These are phyloP conservation scores for Tinamus major DNA, from an alignment of 2,797 vertebrate species.

Conservation along the genomic window DNA sequence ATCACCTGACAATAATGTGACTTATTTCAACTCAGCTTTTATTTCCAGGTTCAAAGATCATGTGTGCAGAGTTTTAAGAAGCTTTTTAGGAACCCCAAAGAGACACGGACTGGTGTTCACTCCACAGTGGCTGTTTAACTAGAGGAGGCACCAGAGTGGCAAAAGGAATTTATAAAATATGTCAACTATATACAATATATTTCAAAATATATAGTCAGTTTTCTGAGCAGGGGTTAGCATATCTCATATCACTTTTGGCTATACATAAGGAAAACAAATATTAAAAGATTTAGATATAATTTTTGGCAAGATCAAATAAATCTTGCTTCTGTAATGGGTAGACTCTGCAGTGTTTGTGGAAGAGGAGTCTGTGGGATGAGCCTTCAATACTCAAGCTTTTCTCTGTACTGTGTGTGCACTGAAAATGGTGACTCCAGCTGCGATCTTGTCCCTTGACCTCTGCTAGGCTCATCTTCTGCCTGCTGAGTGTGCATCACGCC, in stretches of 20 bases:
- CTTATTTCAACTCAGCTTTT: background rate
- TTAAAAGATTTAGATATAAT: conserved; percentile 60
- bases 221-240: conserved; percentile 21
- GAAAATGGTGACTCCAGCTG: background rate
- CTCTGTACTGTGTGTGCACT: background rate
- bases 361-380: background rate
- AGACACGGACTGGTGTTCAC: background rate
- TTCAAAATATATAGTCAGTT: conserved; percentile 56
- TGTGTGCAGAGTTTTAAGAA: conserved; percentile 9
- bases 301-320: conserved; percentile 55
- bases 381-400: background rate
- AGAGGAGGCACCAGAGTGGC: background rate
- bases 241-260: conserved; percentile 55
- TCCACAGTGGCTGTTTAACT: background rate
- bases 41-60: background rate
- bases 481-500: background rate
- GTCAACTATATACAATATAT: conserved; percentile 34
- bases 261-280: conserved; percentile 47
- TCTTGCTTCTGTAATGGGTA: background rate
- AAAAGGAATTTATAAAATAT: conserved; percentile 35
- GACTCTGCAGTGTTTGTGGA: background rate
- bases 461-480: background rate
- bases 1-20: background rate
- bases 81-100: background rate
- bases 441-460: background rate